Evolutionary conservation across 2,113 vertebrate genomes (phyloP), one percentile per base, ranked within the genome.

Genomic region (Bungarus multicinctus): DNA sequence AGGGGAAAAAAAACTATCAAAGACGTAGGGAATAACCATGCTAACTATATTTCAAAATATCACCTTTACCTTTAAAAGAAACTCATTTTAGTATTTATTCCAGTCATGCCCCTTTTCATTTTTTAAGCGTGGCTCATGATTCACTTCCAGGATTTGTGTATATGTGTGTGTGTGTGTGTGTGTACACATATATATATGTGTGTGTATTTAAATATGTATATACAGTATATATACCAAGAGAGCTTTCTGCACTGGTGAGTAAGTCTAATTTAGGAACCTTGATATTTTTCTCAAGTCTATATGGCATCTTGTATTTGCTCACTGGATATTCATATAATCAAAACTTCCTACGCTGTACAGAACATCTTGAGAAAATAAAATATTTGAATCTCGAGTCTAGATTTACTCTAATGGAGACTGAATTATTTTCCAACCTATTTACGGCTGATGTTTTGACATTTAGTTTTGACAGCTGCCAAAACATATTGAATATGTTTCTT

Each of bases 391-490:
- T 92, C 22, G 45, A 30, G 8, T 85, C 18, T 55, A 43, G 39
- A 47, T 89, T 55, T 92, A 53, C 30, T 92, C 34, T 5, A 89
- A 54, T 94, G 95, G 92, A 55, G 69, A 43, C 64, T 91, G 74
- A 93, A 81, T 0, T 94, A 54, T 93, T 93, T 92, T 91, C 94
- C 55, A 94, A 22, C 3, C 39, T 93, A 93, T 69, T 52, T 6
- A 95, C 85, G 54, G 94, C 91, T 94, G 95, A 92, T 95, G 88
- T 97, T 97, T 96, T 96, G 95, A 95, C 94, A 95, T 2, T 93
- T 30, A 55, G 93, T 81, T 95, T 57, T 96, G 95, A 92, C 90
- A 95, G 90, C 81, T 97, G 93, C 94, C 94, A 96, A 95, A 96
- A 91, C 85, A 94, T 93, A 14, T 90, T 64, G 94, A 89, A 95